Percentiles rank a stretch among this genome's conserved stretches.
Evolutionary conservation across 2,888 invertebrate species (phyloP).

Genomic region (Tiliacea aurago): DNA sequence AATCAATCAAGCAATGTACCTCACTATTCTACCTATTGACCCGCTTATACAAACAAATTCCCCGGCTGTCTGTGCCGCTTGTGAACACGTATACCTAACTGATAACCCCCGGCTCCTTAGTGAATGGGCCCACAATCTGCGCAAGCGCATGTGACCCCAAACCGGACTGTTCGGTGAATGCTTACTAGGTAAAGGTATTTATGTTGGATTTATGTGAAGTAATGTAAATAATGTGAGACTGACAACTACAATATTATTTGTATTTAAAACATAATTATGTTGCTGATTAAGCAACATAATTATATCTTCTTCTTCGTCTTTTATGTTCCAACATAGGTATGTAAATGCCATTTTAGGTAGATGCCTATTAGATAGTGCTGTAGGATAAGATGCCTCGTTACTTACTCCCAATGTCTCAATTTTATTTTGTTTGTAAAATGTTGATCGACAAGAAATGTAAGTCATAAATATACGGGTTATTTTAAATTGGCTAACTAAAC

Average conservation of each 20-base stretch:
- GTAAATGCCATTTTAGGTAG: no score
- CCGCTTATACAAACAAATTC: conserved; percentile 20
- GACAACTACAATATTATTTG: background rate
- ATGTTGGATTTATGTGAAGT: conserved; percentile 37
- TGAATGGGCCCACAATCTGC: conserved; percentile 59
- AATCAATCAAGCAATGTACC: no score
- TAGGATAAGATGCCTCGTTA: no score
- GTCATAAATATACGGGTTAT: no score
- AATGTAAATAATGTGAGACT: conserved; percentile 4
- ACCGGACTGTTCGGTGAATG: conserved; percentile 46
- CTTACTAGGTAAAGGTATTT: conserved; percentile 40
- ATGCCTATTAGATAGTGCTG: no score
- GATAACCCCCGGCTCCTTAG: conserved; percentile 54
- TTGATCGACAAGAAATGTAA: no score
- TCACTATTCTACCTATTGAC: conserved; percentile 12
- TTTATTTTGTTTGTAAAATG: no score
- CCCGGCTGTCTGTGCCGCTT: conserved; percentile 21
- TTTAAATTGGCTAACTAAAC: no score
- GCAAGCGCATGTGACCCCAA: conserved; percentile 55
- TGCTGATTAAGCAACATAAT: no score
- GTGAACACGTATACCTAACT: conserved; percentile 49
- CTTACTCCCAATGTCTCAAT: no score
- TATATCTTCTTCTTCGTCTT: no score
- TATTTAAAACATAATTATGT: background rate
- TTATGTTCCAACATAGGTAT: no score